Evolutionary conservation across 2,888 invertebrate species (phyloP).

Genomic region (Didymodactylos carnosus): DNA sequence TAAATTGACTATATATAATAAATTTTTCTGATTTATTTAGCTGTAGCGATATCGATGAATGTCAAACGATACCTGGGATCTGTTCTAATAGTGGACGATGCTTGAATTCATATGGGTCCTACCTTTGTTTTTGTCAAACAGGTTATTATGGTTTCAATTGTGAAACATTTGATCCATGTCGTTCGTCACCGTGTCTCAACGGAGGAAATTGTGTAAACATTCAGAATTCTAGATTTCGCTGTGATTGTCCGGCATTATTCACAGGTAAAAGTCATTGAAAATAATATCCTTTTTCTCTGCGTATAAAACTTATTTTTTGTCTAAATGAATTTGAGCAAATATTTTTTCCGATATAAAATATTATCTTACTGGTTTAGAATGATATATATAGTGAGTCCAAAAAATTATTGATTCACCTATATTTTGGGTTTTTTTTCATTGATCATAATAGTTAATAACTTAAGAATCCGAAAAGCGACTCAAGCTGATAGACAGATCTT

Average conservation of each 20-base stretch:
- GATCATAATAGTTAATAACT: background rate
- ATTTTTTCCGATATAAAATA: too few relatives aligned
- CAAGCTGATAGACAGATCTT: too few relatives aligned
- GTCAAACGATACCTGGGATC: background rate
- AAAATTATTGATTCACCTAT: too few relatives aligned
- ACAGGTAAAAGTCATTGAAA: too few relatives aligned
- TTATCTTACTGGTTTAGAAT: too few relatives aligned
- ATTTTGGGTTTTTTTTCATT: background rate
- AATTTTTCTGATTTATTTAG: background rate
- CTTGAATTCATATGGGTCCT: background rate
- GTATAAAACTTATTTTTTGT: too few relatives aligned
- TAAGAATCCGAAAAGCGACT: too few relatives aligned
- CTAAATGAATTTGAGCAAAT: too few relatives aligned
- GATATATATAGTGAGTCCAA: too few relatives aligned
- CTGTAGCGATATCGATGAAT: constrained; percentile 8
- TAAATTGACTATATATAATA: background rate
- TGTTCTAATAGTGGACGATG: constrained; percentile 12
- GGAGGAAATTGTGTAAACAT: background rate
- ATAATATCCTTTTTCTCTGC: too few relatives aligned
- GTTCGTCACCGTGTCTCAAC: constrained; percentile 5
- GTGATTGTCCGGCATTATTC: background rate
- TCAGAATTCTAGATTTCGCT: background rate
- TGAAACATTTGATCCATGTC: constrained; percentile 8
- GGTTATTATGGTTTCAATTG: constrained; percentile 13
- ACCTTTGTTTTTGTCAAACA: constrained; percentile 4